These are phyloP conservation scores for Patella vulgata DNA, from an alignment of 1,140 invertebrate genomes.

Conservation along the genomic window DNA sequence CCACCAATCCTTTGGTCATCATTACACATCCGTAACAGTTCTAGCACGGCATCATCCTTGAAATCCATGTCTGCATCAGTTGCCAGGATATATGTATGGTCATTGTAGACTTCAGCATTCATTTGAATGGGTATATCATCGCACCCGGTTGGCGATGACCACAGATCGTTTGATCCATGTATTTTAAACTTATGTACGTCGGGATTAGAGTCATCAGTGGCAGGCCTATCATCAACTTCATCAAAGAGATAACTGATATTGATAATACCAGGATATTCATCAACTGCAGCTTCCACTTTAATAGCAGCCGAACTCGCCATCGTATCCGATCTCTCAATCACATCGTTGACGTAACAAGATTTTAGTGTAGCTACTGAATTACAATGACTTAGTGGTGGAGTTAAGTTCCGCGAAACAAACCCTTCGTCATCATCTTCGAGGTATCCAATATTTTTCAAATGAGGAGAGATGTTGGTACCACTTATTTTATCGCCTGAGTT, in stretches of 20 bases:
- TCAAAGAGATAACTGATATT: constrained; percentile 1
- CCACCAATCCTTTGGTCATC: constrained; percentile 40
- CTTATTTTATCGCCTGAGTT: constrained; percentile 1
- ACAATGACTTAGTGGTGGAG: constrained; percentile 18
- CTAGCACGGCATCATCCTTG: constrained; percentile 40
- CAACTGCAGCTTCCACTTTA: too few species aligned
- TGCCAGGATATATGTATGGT: constrained; percentile 50
- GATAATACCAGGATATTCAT: not conserved
- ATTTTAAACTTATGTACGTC: not conserved
- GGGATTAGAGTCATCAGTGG: not conserved
- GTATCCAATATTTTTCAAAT: too few species aligned
- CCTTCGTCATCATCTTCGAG: constrained; percentile 10
- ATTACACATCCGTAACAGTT: constrained; percentile 43
- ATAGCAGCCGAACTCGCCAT: too few species aligned
- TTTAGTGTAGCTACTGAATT: constrained; percentile 1
- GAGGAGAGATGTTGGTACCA: not conserved
- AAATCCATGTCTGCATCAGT: constrained; percentile 60
- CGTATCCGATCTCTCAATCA: too few species aligned
- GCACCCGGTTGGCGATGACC: not conserved
- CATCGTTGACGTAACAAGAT: too few species aligned
- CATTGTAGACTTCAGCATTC: constrained; percentile 21
- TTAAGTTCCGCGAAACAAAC: constrained; percentile 14
- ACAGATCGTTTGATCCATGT: constrained; percentile 2
- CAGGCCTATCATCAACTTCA: not conserved
- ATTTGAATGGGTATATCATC: not conserved